Conservation (phyloP, 2,888 invertebrate species). For the Stegana nigrithorax region DNA sequence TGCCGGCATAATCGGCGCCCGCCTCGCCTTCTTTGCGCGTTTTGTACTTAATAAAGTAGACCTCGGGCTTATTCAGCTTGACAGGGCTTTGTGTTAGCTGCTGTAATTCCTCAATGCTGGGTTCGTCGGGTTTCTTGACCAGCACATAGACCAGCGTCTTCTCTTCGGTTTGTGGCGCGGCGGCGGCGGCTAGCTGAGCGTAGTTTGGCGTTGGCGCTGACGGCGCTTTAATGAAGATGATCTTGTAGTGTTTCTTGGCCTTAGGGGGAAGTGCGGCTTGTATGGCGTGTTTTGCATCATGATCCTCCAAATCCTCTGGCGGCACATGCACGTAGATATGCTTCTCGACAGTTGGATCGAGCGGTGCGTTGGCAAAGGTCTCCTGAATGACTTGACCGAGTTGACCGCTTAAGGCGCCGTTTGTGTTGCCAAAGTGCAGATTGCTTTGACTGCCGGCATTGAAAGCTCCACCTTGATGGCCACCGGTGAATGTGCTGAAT, state of each 20-base stretch:
- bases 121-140: constrained; percentile 78
- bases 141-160: constrained; percentile 78
- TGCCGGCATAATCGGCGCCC: too few relatives aligned
- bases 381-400: constrained; percentile 45
- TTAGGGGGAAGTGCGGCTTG: background rate
- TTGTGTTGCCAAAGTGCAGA: background rate
- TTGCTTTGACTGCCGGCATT: background rate
- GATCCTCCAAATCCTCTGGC: constrained; percentile 82
- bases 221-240: constrained; percentile 79
- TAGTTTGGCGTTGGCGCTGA: constrained; percentile 73
- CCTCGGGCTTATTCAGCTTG: constrained; percentile 77
- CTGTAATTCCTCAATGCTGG: constrained; percentile 74
- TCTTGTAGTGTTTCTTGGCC: constrained; percentile 79
- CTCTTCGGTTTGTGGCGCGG: constrained; percentile 75
- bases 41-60: constrained; percentile 79
- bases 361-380: constrained; percentile 63
- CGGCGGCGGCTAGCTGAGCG: constrained; percentile 70
- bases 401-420: constrained; percentile 34
- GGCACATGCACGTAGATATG: constrained; percentile 90
- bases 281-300: constrained; percentile 67
- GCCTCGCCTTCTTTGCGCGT: constrained; percentile 69
- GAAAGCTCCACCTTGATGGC: background rate
- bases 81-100: constrained; percentile 71
- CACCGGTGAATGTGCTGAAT: background rate
- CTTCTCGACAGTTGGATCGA: constrained; percentile 76